Evolutionary conservation across 1,140 invertebrate species (phyloP).

Genomic region (Drosophila melanogaster): Release_6_plus_ISO1_MT NC_004354.4:10053001-10053500

Average conservation of each 20-base stretch:
- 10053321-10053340: constrained; percentile 10
- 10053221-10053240: too few relatives aligned
- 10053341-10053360: constrained; percentile 11
- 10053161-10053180: too few relatives aligned
- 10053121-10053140: too few relatives aligned
- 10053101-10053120: too few relatives aligned
- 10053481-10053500: too few relatives aligned
- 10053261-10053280: neutral
- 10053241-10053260: too few relatives aligned
- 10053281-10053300: neutral
- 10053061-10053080: too few relatives aligned
- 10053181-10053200: too few relatives aligned
- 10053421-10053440: neutral
- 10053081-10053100: too few relatives aligned
- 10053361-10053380: constrained; percentile 32
- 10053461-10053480: too few relatives aligned
- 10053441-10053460: neutral
- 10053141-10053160: too few relatives aligned
- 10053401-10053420: neutral
- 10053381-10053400: constrained; percentile 26
- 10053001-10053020: neutral
- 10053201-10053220: too few relatives aligned
- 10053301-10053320: constrained; percentile 22
- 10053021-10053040: neutral
- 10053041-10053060: neutral